Conservation (phyloP, 2,797 vertebrate genomes). For the Valencia hispanica region DNA sequence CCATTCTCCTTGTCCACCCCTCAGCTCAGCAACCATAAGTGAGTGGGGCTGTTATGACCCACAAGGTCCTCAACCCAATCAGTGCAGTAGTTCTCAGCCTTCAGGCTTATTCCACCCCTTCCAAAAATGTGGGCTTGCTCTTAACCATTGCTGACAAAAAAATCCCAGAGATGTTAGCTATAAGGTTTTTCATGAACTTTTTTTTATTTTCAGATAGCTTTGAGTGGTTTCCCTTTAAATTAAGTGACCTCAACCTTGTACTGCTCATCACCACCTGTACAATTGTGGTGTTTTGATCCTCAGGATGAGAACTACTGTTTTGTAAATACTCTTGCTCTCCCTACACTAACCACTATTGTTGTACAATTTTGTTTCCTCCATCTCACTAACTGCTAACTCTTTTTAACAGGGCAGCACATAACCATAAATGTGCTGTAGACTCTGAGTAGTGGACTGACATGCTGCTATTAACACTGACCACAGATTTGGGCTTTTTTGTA, state of each 20-base stretch:
- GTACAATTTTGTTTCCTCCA: conserved; percentile 27
- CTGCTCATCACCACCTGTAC: too few species aligned
- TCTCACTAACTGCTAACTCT: conserved; percentile 36
- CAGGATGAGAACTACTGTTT: conserved; percentile 65
- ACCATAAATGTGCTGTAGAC: conserved; percentile 38
- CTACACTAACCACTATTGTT: conserved; percentile 73
- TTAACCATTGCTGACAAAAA: background rate
- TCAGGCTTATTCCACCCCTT: conserved; percentile 26
- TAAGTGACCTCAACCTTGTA: too few species aligned
- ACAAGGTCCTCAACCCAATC: conserved; percentile 45
- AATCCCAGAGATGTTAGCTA: background rate
- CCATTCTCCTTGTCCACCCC: conserved; percentile 76
- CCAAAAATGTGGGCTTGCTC: background rate
- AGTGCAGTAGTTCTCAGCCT: conserved; percentile 67
- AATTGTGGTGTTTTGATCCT: conserved; percentile 9
- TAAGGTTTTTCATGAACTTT: background rate
- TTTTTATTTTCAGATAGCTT: background rate
- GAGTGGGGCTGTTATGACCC: conserved; percentile 75
- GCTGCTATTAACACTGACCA: conserved; percentile 62
- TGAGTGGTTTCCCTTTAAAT: background rate
- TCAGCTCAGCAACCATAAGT: conserved; percentile 84
- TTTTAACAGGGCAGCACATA: conserved; percentile 44
- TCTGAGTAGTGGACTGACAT: conserved; percentile 48
- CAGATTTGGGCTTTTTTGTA: conserved; percentile 49
- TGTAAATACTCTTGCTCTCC: conserved; percentile 46